These are phyloP conservation scores for Steatornis caripensis DNA, from an alignment of 2,113 vertebrate species.

Conservation along the genomic window DNA sequence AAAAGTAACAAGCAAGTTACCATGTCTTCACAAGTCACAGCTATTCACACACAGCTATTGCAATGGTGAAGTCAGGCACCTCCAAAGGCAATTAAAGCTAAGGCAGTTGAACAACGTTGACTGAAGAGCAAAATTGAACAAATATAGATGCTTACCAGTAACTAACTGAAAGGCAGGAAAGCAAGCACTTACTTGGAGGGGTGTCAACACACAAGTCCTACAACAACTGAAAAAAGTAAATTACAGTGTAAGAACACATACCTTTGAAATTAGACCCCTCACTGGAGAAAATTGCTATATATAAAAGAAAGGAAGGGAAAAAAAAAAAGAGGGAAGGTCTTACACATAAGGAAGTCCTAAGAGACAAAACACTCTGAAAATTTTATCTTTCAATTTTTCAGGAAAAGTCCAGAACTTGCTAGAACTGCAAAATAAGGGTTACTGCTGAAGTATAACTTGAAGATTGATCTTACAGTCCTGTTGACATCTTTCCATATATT, in stretches of 20 bases:
- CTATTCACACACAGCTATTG: neutral
- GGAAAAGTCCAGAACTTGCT: neutral
- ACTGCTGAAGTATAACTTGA: neutral
- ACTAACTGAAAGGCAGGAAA: neutral
- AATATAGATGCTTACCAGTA: neutral
- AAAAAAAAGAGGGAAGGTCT: neutral
- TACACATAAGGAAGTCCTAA: neutral
- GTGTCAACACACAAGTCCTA: neutral
- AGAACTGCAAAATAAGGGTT: neutral
- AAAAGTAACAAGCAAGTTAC: neutral
- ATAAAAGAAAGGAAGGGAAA: neutral
- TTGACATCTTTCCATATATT: neutral
- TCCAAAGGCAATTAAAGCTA: neutral
- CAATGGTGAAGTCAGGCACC: neutral
- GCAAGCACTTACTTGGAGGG: neutral
- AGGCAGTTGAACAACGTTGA: neutral
- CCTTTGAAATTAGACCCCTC: neutral
- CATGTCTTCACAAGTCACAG: rapidly evolving
- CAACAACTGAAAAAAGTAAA: neutral
- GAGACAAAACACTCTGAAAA: neutral
- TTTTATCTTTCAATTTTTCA: neutral
- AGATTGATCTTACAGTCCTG: neutral
- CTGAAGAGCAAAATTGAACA: neutral
- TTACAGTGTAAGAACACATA: neutral
- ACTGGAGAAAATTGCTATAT: neutral